These are phyloP conservation scores for Gonocerus acuteangulatus DNA, from an alignment of 2,888 invertebrate species.

Conservation along the genomic window DNA sequence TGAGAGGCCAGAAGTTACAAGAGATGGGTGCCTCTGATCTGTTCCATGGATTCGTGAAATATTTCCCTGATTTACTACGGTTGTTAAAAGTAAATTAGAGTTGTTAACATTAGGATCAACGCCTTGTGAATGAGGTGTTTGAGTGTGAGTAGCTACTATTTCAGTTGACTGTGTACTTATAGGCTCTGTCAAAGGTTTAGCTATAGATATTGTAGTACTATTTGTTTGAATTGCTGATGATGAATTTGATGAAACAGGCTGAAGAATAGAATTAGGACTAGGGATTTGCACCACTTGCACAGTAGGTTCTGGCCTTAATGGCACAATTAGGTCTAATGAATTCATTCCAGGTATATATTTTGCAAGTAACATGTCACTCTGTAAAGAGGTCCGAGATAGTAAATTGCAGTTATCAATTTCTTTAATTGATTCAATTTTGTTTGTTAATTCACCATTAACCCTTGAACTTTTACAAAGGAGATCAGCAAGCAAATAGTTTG, in stretches of 20 bases:
- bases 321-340: conserved; percentile 54
- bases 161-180: conserved; percentile 16
- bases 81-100: conserved; percentile 12
- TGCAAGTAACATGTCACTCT: conserved; percentile 43
- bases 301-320: conserved; percentile 45
- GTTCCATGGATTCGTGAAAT: not conserved
- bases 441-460: not conserved
- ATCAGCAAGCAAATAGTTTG: conserved; percentile 42
- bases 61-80: conserved; percentile 12
- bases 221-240: conserved; percentile 12
- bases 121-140: not conserved
- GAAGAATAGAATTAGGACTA: conserved; percentile 29
- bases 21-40: conserved; percentile 2
- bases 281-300: conserved; percentile 56
- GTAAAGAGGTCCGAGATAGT: conserved; percentile 38
- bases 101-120: conserved; percentile 1
- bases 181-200: conserved; percentile 16
- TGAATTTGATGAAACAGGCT: conserved; percentile 21
- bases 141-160: conserved; percentile 7
- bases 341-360: conserved; percentile 53
- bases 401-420: conserved; percentile 15
- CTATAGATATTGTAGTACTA: conserved; percentile 13
- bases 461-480: not conserved
- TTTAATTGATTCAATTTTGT: not conserved
- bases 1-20: not conserved